A percentile compares a stretch with the other conserved stretches of the same genome.
Conservation (phyloP, 2,113 vertebrate species). For the Rattus rattus region DNA sequence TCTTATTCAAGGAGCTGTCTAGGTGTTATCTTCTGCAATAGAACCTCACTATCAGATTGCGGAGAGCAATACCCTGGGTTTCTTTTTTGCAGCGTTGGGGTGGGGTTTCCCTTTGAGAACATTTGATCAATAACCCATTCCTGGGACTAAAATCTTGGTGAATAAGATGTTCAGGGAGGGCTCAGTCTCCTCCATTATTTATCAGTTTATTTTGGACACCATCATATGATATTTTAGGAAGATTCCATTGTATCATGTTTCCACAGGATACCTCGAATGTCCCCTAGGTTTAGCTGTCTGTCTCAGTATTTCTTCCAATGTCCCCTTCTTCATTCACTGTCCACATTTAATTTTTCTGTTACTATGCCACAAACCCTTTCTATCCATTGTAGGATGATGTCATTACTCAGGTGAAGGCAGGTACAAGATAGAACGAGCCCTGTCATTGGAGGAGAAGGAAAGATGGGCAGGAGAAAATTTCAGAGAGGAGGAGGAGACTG, state of each 20-base stretch:
- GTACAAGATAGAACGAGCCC: too few relatives aligned
- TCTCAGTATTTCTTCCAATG: not conserved
- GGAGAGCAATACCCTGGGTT: not conserved
- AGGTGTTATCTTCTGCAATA: not conserved
- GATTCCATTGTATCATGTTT: not conserved
- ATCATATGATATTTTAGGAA: not conserved
- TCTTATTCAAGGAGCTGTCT: too few relatives aligned
- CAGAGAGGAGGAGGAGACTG: too few relatives aligned
- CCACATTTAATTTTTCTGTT: not conserved
- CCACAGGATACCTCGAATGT: not conserved
- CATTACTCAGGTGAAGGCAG: too few relatives aligned
- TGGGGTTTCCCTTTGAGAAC: not conserved
- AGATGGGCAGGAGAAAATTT: too few relatives aligned
- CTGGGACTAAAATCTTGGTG: not conserved
- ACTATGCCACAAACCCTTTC: not conserved
- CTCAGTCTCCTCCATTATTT: not conserved
- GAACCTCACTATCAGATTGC: not conserved
- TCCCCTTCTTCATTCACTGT: rapidly evolving
- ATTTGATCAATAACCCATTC: not conserved
- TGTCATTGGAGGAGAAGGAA: too few relatives aligned
- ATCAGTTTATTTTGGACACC: not conserved
- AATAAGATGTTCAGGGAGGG: not conserved
- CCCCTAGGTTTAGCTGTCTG: not conserved
- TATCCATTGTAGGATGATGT: too few relatives aligned
- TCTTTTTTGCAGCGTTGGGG: too few relatives aligned